Conservation (phyloP, 2,888 invertebrate genomes). For the Balanococcus diminutus region DNA sequence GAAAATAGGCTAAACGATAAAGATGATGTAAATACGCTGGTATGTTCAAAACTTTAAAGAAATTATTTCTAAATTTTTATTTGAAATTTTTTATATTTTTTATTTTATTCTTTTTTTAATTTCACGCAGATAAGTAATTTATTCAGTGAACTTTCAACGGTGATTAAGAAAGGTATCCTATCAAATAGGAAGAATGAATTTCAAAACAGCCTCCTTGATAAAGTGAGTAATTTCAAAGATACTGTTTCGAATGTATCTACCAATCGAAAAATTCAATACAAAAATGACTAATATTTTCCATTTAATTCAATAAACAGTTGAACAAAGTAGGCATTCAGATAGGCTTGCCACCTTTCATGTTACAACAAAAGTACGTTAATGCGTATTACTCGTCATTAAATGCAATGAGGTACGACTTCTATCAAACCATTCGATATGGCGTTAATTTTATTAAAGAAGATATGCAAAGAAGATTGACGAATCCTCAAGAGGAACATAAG, state of each 20-base stretch:
- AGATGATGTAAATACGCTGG: conserved; percentile 57
- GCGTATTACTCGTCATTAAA: conserved; percentile 62
- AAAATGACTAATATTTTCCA: no score
- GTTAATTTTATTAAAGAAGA: conserved; percentile 63
- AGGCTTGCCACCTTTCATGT: conserved; percentile 62
- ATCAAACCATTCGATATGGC: conserved; percentile 64
- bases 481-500: conserved; percentile 61
- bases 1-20: conserved; percentile 59
- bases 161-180: conserved; percentile 26
- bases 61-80: no score
- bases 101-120: neutral
- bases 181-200: conserved; percentile 57
- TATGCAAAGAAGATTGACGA: conserved; percentile 61
- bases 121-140: conserved; percentile 3
- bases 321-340: conserved; percentile 63
- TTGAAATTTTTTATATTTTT: neutral
- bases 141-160: conserved; percentile 37
- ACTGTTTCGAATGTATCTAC: no score
- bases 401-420: conserved; percentile 65
- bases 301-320: conserved; percentile 62
- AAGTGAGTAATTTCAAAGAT: conserved; percentile 61
- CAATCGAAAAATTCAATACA: no score
- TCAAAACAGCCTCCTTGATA: conserved; percentile 60
- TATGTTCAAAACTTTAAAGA: conserved; percentile 55
- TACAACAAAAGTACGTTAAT: conserved; percentile 61